Evolutionary conservation across 1,140 invertebrate genomes (phyloP), one percentile per base, ranked within the genome.

Genomic region (Rhysida immarginata): DNA sequence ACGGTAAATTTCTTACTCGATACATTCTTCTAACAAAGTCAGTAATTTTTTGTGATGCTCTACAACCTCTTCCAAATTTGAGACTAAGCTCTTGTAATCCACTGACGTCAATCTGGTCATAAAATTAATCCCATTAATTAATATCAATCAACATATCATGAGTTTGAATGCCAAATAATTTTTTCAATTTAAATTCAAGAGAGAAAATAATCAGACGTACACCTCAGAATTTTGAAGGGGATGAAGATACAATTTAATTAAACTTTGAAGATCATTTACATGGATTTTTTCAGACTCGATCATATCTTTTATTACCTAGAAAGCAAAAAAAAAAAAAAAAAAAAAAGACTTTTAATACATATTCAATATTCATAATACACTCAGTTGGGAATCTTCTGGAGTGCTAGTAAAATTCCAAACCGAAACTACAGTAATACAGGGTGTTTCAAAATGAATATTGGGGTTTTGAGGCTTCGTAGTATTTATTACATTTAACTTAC

Each of bases 241-340:
- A 62, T 81, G 77, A 54, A 96, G 72, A 69, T 90, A 93, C 65
- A 83, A 87, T 62, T 81, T 84, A 53, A 88, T 75, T 51, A 95
- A 75, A 50, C 80, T 83, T 64, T 90, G 85, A 62, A 96, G 73
- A 72, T 95, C 91, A 27, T 81, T 79, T 29, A 95, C 83, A 76
- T 93, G 86, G 0, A 84, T 82, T 64, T 79, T 82, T 71, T 97
- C 92, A 24, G 90, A 93, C 64, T 95, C 90, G 56, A 93, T 81
- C 25, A 97, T 79, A 75, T 94, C 92, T 68, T 89, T 87, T 46
- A 96, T 71, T n/a, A 94, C 87, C 62, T 91, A 79, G 65, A 81
- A 80, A 55, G 83, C 70, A 69, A 86, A 86, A 5, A 75, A 41
- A 41, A 11, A n/a, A n/a, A n/a, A n/a, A n/a, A n/a, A n/a, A n/a